A percentile compares a stretch with the other conserved stretches of the same genome.
Conservation (phyloP, 2,888 invertebrate genomes). For the Dynastes grantii region DNA sequence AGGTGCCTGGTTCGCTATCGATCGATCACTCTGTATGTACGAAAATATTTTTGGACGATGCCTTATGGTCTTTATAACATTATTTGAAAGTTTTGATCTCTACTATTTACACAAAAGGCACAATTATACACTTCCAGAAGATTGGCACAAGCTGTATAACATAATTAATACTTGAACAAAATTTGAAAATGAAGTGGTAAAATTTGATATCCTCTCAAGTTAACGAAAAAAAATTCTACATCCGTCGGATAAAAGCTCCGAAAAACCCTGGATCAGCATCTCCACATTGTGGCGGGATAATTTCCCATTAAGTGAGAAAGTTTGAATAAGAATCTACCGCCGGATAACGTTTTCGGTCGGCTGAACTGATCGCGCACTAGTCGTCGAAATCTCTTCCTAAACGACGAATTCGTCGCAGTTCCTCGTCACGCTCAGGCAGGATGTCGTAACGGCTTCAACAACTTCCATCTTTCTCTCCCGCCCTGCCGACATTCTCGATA, state of each 20-base stretch:
- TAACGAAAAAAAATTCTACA: too few species aligned
- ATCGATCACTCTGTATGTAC: too few species aligned
- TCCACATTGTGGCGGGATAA: slow-evolving; percentile 14
- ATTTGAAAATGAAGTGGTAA: too few species aligned
- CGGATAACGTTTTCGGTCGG: slow-evolving; percentile 11
- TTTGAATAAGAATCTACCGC: slow-evolving; percentile 27
- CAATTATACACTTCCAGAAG: too few species aligned
- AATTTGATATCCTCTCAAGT: too few species aligned
- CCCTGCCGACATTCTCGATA: not conserved
- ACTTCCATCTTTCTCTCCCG: not conserved
- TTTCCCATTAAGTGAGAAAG: slow-evolving; percentile 33
- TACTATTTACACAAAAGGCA: too few species aligned
- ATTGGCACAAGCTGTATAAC: too few species aligned
- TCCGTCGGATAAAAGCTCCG: not conserved
- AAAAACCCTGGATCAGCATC: not conserved
- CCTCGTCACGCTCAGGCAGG: not conserved
- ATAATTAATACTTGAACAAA: too few species aligned
- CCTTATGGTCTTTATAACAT: too few species aligned
- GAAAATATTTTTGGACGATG: too few species aligned
- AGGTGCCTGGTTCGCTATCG: too few species aligned
- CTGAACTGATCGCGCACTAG: slow-evolving; percentile 13
- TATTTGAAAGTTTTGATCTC: too few species aligned
- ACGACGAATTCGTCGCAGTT: slow-evolving; percentile 6
- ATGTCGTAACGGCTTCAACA: not conserved
- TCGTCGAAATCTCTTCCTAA: slow-evolving; percentile 37